phyloP scores from a whole-genome alignment of 2,797 vertebrate genomes.

The Euthynnus affinis region DNA sequence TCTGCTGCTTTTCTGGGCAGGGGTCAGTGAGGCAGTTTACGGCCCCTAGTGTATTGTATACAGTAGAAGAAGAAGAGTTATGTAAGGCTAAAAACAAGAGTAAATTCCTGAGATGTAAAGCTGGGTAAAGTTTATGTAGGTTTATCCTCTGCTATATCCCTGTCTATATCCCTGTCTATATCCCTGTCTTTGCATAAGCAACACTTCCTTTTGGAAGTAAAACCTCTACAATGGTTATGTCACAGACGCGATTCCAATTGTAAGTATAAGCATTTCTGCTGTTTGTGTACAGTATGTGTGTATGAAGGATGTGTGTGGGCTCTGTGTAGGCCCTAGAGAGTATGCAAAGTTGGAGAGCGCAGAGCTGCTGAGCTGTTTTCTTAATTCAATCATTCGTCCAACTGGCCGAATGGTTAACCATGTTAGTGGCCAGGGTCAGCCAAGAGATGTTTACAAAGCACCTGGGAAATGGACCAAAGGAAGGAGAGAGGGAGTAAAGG shows the following conservation, averaged over 20 bases:
- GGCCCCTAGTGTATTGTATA: not conserved
- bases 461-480: conserved; percentile 1
- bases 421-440: conserved; percentile 7
- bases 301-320: not conserved
- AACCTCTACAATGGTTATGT: not conserved
- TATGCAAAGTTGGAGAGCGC: not conserved
- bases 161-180: not conserved
- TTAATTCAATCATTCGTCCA: not conserved
- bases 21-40: conserved; percentile 7
- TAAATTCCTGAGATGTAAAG: not conserved
- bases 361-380: not conserved
- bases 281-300: not conserved
- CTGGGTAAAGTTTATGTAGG: not conserved
- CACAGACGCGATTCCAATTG: not conserved
- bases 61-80: conserved; percentile 9
- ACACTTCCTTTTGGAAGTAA: not conserved
- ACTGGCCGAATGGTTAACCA: conserved; percentile 1
- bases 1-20: not conserved
- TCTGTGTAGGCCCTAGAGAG: not conserved
- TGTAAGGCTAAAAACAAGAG: not conserved
- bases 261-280: not conserved
- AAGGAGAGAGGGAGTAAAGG: not conserved
- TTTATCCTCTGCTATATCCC: not conserved
- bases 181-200: not conserved
- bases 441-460: conserved; percentile 27